phyloP scores from a whole-genome alignment of 2,888 invertebrate species.

The Thera obeliscata region DNA sequence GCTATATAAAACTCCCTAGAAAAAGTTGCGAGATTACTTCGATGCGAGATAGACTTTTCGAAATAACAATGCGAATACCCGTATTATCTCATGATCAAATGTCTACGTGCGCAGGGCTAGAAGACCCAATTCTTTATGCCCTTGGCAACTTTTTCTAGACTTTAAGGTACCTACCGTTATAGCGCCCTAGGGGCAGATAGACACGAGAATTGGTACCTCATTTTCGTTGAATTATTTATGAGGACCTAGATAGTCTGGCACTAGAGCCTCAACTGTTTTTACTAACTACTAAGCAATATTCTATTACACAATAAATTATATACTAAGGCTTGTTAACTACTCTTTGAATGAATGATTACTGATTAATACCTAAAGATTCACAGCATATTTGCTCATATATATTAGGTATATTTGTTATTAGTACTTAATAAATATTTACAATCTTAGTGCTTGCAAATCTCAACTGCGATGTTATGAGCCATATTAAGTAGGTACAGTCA shows the following conservation, averaged over 20 bases:
- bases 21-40: too few species aligned
- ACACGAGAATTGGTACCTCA: neutral
- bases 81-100: neutral
- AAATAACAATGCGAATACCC: neutral
- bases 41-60: too few species aligned
- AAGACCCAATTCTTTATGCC: neutral
- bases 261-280: neutral
- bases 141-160: slow-evolving; percentile 17
- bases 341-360: slow-evolving; percentile 2
- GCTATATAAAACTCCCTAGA: too few species aligned
- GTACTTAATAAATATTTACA: too few species aligned
- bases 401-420: too few species aligned
- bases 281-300: slow-evolving; percentile 8
- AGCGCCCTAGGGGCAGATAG: slow-evolving; percentile 12
- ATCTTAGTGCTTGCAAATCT: too few species aligned
- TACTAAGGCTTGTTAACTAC: slow-evolving; percentile 5
- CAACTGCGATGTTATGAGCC: too few species aligned
- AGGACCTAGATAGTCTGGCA: slow-evolving; percentile 1
- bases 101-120: neutral
- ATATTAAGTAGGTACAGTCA: too few species aligned
- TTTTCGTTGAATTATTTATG: slow-evolving; percentile 7
- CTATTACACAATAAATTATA: slow-evolving; percentile 7
- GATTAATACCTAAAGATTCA: neutral
- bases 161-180: slow-evolving; percentile 3
- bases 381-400: neutral